Evolutionary conservation across 2,797 vertebrate genomes (phyloP).

Genomic region (Meda fulgida): DNA sequence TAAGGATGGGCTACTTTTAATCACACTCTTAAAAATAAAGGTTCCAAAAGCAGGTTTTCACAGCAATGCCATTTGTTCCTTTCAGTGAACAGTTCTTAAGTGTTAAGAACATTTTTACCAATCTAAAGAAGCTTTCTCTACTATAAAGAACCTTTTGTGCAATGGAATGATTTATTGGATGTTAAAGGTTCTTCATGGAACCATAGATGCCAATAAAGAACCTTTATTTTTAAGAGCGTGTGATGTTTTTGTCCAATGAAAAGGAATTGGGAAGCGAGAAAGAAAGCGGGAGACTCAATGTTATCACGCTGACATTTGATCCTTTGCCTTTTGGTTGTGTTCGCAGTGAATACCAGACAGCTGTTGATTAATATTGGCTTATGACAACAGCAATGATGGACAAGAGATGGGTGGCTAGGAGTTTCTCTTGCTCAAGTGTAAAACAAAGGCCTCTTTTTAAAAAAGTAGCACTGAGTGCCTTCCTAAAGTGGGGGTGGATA

Average conservation of each 20-base stretch:
- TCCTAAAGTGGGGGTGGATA: conserved; percentile 1
- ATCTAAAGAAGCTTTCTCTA: too few species aligned
- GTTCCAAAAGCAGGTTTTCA: too few species aligned
- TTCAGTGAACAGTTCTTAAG: too few species aligned
- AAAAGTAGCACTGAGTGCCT: conserved; percentile 33
- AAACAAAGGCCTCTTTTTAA: conserved; percentile 55
- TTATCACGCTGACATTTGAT: conserved; percentile 61
- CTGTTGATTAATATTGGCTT: conserved; percentile 74
- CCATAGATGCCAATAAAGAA: too few species aligned
- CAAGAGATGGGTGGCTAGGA: conserved; percentile 65
- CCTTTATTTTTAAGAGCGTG: too few species aligned
- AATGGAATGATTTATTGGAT: too few species aligned
- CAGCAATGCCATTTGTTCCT: too few species aligned
- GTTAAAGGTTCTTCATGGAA: too few species aligned
- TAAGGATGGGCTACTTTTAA: not conserved
- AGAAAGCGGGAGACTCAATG: conserved; percentile 53
- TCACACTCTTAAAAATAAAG: not conserved
- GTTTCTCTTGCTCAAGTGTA: conserved; percentile 48
- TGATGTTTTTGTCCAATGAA: conserved; percentile 13
- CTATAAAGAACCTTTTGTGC: too few species aligned
- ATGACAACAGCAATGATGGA: conserved; percentile 71
- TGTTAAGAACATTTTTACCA: too few species aligned
- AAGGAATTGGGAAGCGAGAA: conserved; percentile 15
- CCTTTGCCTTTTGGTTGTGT: conserved; percentile 49
- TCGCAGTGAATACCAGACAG: conserved; percentile 67